Conservation (phyloP, 2,888 invertebrate genomes). For the Theodoxus fluviatilis region DNA sequence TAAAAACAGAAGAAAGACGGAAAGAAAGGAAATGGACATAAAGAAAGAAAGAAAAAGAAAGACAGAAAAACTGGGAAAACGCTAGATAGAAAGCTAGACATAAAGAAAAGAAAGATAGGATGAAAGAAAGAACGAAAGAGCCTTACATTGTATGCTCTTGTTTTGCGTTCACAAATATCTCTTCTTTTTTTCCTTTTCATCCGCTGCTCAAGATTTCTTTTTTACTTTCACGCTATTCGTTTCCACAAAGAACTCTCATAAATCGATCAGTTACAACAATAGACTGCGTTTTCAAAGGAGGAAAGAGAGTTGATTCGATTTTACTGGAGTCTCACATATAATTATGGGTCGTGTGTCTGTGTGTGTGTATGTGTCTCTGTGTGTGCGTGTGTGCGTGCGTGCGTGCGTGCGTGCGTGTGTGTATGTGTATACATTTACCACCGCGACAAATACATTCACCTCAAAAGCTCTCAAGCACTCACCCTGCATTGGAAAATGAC, state of each 20-base stretch:
- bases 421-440: constrained; percentile 32
- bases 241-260: no score
- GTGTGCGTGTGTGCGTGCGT: not conserved
- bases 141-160: no score
- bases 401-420: not conserved
- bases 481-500: constrained; percentile 56
- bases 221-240: no score
- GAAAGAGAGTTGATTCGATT: not conserved
- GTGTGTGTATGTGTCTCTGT: not conserved
- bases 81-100: not conserved
- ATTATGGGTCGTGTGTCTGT: not conserved
- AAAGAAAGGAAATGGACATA: not conserved
- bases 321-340: not conserved
- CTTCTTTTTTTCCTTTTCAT: no score
- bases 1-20: not conserved
- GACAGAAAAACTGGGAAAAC: not conserved
- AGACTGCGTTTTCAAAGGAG: not conserved
- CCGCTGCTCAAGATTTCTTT: no score
- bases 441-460: constrained; percentile 54
- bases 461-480: no score
- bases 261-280: no score
- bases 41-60: not conserved
- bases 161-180: not conserved
- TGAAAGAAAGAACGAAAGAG: not conserved
- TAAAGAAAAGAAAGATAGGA: not conserved